Evolutionary conservation across 2,888 invertebrate genomes (phyloP).

Genomic region (Ypsolopha scabrella): DNA sequence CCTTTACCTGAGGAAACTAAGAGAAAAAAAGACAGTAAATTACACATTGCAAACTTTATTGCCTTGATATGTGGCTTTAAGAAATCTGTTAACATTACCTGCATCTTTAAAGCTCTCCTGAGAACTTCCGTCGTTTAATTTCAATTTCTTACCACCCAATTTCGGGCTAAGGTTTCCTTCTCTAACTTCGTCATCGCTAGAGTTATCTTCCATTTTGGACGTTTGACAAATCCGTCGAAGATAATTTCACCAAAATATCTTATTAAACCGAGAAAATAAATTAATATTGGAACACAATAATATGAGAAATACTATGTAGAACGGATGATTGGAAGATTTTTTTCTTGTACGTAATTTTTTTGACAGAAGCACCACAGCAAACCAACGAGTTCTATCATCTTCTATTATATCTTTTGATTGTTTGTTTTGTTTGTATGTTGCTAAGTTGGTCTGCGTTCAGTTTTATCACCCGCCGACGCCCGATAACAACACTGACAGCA

Average conservation of each 20-base stretch:
- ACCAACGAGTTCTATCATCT: no score
- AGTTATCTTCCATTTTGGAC: conserved; percentile 53
- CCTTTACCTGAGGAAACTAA: conserved; percentile 20
- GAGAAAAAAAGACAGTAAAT: background rate
- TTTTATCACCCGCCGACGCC: no score
- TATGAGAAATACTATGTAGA: background rate
- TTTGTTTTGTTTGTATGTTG: no score
- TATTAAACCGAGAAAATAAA: background rate
- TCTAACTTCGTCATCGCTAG: conserved; percentile 52
- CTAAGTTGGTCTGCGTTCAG: no score
- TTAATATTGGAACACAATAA: background rate
- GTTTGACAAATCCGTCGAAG: background rate
- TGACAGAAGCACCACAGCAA: background rate
- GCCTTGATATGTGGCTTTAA: background rate
- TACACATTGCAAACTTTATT: background rate
- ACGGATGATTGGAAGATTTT: background rate
- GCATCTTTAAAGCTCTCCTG: conserved; percentile 48
- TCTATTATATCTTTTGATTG: no score
- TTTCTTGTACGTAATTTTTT: background rate
- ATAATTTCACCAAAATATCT: conserved; percentile 12
- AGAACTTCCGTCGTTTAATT: conserved; percentile 60
- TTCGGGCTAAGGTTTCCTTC: conserved; percentile 37
- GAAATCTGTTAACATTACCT: conserved; percentile 22
- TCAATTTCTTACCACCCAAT: conserved; percentile 50
- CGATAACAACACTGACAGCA: no score